phyloP scores from a whole-genome alignment of 35 echinoderm and acorn worm species.

The Strongylocentrotus purpuratus region DNA sequence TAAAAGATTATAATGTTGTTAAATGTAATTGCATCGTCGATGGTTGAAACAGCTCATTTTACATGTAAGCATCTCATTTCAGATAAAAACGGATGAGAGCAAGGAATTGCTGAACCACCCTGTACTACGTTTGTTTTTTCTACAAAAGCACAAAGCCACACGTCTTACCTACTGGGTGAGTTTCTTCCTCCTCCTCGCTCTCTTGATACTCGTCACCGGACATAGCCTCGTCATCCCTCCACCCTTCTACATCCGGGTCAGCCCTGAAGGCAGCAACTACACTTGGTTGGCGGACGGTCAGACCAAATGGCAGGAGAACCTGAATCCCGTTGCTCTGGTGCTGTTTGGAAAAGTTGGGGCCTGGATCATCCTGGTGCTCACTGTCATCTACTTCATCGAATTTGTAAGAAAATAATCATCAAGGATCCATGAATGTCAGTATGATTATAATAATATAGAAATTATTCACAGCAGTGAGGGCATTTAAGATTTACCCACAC shows the following conservation, averaged over 20 bases:
- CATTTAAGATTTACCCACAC: too few species aligned
- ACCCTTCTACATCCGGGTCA: neutral
- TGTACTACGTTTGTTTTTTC: neutral
- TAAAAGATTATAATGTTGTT: too few species aligned
- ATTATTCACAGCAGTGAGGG: too few species aligned
- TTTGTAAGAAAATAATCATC: slow-evolving; percentile 17
- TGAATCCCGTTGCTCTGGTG: neutral
- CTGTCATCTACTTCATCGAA: neutral
- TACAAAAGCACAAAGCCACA: neutral
- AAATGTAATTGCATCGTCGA: too few species aligned
- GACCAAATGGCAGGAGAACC: neutral
- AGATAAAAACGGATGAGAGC: neutral
- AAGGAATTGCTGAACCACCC: slow-evolving; percentile 31
- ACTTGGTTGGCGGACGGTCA: slow-evolving; percentile 22
- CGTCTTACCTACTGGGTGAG: neutral
- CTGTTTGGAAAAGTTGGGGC: slow-evolving; percentile 1
- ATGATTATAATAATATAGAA: too few species aligned
- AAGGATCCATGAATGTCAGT: too few species aligned
- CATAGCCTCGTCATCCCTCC: slow-evolving; percentile 18
- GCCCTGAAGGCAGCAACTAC: neutral
- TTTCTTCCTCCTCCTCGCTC: neutral
- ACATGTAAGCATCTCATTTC: neutral
- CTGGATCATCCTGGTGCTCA: slow-evolving; percentile 6
- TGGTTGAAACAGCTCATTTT: too few species aligned
- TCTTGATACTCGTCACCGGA: slow-evolving; percentile 5